A percentile compares a stretch with the other conserved stretches of the same genome.
Conservation (phyloP, 2,797 vertebrate species). For the Pantherophis vulpinus region DNA sequence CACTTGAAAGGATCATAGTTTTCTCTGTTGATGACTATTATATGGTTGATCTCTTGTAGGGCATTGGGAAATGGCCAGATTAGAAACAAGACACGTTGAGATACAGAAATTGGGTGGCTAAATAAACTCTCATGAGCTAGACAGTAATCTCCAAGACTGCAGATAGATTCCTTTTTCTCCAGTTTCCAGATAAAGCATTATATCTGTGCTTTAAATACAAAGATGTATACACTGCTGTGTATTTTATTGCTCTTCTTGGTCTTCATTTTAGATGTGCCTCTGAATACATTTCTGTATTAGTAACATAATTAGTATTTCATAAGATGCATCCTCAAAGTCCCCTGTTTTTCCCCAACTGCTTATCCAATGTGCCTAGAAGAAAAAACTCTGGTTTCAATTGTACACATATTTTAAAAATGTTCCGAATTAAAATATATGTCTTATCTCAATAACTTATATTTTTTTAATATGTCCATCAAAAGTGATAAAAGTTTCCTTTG, state of each 20-base stretch:
- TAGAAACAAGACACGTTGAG: neutral
- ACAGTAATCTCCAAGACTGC: neutral
- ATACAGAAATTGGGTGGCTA: neutral
- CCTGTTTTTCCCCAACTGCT: no score
- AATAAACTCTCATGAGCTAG: neutral
- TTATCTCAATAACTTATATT: no score
- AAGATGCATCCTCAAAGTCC: neutral
- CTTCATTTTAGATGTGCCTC: neutral
- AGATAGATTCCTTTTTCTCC: neutral
- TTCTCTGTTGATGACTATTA: neutral
- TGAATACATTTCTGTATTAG: neutral
- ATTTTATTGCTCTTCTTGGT: neutral
- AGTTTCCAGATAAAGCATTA: neutral
- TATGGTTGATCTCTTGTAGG: neutral
- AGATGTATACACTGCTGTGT: neutral
- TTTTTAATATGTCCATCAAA: neutral
- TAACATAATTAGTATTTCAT: neutral
- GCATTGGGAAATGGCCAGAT: neutral
- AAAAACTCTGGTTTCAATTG: no score
- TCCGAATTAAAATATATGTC: no score
- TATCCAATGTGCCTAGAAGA: no score
- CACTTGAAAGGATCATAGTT: neutral
- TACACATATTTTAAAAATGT: no score
- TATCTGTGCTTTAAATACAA: neutral
- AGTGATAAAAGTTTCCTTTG: neutral